Evolutionary conservation across 2,113 vertebrate species (phyloP), one percentile per base, ranked within the genome.

Genomic region (Nesoenas mayeri): DNA sequence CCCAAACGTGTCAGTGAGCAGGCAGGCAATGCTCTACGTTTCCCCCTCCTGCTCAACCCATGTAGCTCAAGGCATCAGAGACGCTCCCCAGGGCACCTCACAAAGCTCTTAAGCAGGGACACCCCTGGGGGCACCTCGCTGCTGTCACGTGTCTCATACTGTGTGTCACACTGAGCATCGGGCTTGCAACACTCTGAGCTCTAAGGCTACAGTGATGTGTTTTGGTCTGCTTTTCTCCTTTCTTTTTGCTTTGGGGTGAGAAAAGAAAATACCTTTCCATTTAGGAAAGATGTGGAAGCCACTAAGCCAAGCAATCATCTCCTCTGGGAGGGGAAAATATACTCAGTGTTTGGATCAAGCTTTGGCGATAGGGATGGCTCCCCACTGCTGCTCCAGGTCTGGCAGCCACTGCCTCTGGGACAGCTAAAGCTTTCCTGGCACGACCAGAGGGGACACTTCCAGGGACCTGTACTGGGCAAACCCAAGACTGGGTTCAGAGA

Each of bases 41-140:
- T 84, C 72, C 44, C 9, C 5, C 29, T 70, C 44, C 65, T 66
- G 38, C 47, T 77, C 4, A 4, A 53, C 0, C 3, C 58, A 36
- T 78, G 34, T 34, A 91, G 38, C 48, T 47, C 53, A 69, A 36
- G 25, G 29, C 36, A 21, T 66, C 4, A 3, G 25, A 74, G 40
- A 77, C 15, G n/a, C 25, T 82, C 13, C 14, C 40, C 1, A 0
- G 9, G n/a, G 8, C 40, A 58, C 17, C 32, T 58, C 6, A 2
- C 34, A 24, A 20, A 36, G 42, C 7, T 71, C 42, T 84, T 38
- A 1, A 5, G 12, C 40, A 64, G 40, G 34, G 38, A 50, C 26
- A 7, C 4, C 11, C 19, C 1, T 0, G 12, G 18, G 34, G 72
- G 64, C n/a, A 66, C 20, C 58, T 74, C 7, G 0, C 24, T 2